Percentiles rank a stretch among this genome's conserved stretches.
Evolutionary conservation across 2,113 vertebrate species (phyloP).

Genomic region (Emydura subglobosa): DNA sequence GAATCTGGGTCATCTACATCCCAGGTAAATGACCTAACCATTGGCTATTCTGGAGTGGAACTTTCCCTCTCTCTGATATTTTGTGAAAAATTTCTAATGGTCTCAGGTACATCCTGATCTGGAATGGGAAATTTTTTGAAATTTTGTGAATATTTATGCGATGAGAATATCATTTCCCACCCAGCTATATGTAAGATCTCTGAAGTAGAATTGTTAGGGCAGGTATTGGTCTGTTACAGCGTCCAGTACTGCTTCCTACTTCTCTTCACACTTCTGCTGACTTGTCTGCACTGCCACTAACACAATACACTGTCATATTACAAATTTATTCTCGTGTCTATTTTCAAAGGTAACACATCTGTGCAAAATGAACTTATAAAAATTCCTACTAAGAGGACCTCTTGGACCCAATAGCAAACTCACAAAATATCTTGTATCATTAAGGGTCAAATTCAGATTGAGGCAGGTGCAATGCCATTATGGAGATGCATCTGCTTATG

Average conservation of each 20-base stretch:
- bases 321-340: background rate
- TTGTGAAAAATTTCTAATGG: background rate
- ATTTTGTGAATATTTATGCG: background rate
- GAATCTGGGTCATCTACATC: background rate
- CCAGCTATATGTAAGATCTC: background rate
- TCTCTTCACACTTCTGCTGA: background rate
- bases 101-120: background rate
- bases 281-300: background rate
- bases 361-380: background rate
- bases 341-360: accelerated
- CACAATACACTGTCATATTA: background rate
- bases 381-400: background rate
- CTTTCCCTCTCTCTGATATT: background rate
- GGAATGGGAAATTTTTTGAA: background rate
- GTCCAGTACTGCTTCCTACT: background rate
- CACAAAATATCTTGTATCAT: background rate
- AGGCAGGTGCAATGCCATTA: background rate
- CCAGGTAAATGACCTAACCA: background rate
- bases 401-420: background rate
- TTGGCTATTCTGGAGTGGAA: background rate
- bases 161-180: background rate
- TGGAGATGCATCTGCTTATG: background rate
- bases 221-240: background rate
- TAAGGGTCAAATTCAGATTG: background rate
- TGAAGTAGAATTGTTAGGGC: background rate